Base-by-base conservation (phyloP, 2,113 vertebrate genomes). In the Vombatus ursinus region DNA sequence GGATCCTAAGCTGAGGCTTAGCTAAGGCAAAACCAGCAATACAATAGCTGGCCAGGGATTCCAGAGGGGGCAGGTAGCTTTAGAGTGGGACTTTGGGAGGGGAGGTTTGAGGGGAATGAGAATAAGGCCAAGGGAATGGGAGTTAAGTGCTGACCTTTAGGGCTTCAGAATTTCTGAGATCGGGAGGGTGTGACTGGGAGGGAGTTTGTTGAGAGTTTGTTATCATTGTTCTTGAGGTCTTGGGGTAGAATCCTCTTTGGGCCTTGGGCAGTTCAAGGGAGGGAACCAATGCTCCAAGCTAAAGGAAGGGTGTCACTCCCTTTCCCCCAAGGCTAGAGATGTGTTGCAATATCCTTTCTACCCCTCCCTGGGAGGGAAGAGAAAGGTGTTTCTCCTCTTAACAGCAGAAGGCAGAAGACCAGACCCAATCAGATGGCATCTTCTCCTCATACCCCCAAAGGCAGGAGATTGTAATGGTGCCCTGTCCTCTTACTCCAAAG, bases 311-410 rank as follows among this genome's bases (percentile, higher is more conserved):
- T 61, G 57, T 61, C 9, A 31, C 24, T 54, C 54, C 53, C 53
- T 91, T 50, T 14, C 25, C 0, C 25, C 8, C 77, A 26, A 90
- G 24, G 16, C 91, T 84, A 54, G 22, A 10, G 49, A 5, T 44
- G 25, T 23, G 92, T 12, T 51, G 0, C 0, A 11, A 0, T 53
- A 57, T 37, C 0, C 50, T 50, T 91, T n/a, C 93, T 4, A 10
- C 25, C 3, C 49, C 8, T 54, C 25, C 14, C 23, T 14, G 3
- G 61, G 37, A 16, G 31, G 61, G 57, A 61, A 61, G 25, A 26
- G 57, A 61, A 61, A 61, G 57, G 8, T 23, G 22, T 54, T 25
- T 26, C 8, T 54, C 25, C 53, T 52, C 52, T 57, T 8, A 54
- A 54, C 8, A 26, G 25, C 25, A 2, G 22, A 8, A 26, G 53